Base-by-base conservation (phyloP, 2,888 invertebrate species). In the Sceliomorpha sp. region DNA sequence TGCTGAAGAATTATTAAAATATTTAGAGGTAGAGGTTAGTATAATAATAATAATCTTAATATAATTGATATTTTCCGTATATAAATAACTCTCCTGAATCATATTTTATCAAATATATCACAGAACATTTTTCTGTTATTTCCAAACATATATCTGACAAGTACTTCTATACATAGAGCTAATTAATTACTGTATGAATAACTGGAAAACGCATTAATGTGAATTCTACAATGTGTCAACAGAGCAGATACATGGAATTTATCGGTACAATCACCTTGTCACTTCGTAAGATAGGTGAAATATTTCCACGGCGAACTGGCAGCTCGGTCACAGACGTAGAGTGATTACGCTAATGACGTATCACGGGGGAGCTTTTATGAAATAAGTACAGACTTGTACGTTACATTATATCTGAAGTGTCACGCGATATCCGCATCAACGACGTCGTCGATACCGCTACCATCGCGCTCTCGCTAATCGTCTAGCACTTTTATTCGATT, bases 331-430 rank as follows among this genome's bases (percentile, higher is more conserved):
- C 14, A 12, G 37, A 36, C 12, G 24, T 10, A 29, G 36, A 50
- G 34, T 31, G 50, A 50, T 50, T 50, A 50, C 50, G 10, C 34
- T 50, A 50, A 50, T 50, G 50, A 50, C 50, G 9, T 36, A 36
- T 36, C 45, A 32, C 15, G 29, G 32, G 32, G 45, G 17, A 45
- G 12, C 31, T 31, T 45, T 45, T 45, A 31, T 32, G 17, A 15
- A 45, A 45, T 45, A 45, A 44, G 20, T 37, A 12, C 20, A 10
- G 9, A 5, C 1, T 8, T 14, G 24, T 39, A 39, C 7, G 9
- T 31, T 31, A 31, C 15, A 29, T 15, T 7, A 15, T n/a, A 20
- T 44, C 27, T 14, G 1, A n/a, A 1, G 20, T 14, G 27, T 12
- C 44, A 44, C 44, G 44, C 44, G 44, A 44, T 44, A 8, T 14